Percentiles rank a stretch among this genome's conserved stretches.
phyloP scores from a whole-genome alignment of 2,113 vertebrate species.

The Acanthisitta chloris region DNA sequence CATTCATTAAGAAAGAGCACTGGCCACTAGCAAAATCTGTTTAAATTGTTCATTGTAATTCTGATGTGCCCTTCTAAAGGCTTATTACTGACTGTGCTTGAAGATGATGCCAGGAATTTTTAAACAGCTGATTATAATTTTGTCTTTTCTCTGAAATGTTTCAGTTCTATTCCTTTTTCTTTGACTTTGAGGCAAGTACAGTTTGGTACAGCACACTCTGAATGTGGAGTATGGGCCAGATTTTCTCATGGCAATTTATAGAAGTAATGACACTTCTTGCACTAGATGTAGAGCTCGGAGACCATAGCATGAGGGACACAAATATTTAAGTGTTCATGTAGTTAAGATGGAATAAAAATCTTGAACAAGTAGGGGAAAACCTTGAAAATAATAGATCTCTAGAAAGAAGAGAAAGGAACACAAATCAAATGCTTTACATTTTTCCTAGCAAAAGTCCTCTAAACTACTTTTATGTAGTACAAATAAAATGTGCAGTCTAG shows the following conservation, averaged over 20 bases:
- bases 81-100: background rate
- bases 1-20: background rate
- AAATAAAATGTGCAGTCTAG: background rate
- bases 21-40: background rate
- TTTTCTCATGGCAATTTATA: background rate
- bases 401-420: background rate
- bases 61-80: background rate
- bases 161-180: background rate
- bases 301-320: background rate
- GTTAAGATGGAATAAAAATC: background rate
- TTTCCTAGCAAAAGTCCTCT: background rate
- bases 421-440: rapidly evolving
- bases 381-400: background rate
- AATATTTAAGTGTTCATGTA: background rate
- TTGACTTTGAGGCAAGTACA: background rate
- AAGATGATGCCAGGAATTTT: background rate
- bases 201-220: background rate
- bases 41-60: background rate
- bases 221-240: background rate
- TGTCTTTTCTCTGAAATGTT: background rate
- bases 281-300: background rate
- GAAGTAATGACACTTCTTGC: background rate
- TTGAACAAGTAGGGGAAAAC: rapidly evolving
- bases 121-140: background rate
- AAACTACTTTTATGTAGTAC: background rate